Base-by-base conservation (phyloP, 2,888 invertebrate genomes). In the Tupiocoris notatus region DNA sequence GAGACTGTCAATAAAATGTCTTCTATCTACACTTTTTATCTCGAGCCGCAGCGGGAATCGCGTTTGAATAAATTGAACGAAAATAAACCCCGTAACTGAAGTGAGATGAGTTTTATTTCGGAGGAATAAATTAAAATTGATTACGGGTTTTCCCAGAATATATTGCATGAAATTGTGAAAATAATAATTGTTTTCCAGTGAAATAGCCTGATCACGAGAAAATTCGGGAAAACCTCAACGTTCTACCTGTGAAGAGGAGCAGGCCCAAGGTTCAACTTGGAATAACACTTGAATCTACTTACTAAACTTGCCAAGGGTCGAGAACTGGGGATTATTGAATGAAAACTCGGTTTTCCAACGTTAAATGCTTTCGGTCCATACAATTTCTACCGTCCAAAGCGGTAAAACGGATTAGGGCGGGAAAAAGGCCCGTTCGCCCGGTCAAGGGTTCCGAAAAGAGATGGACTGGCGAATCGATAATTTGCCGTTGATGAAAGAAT, bases 191-290 rank as follows among this genome's bases (percentile, higher is more conserved):
- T n/a, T n/a, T n/a, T n/a, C n/a, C n/a, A n/a, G n/a, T n/a, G n/a
- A n/a, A n/a, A n/a, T n/a, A n/a, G n/a, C n/a, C n/a, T n/a, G n/a
- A n/a, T n/a, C n/a, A n/a, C 54, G 9, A 12, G 7, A 54, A 7
- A 12, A 7, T 54, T 7, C 9, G 12, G 7, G 39, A 65, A 65
- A 57, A 57, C 57, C 57, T n/a, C 6, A 59, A 67, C 22, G 57
- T 67, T 58, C 67, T 39, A 58, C 57, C 67, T 67, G 56, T 2
- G 57, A 67, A 67, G 56, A 57, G 57, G n/a, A n/a, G n/a, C n/a
- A n/a, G n/a, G n/a, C n/a, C n/a, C n/a, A n/a, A n/a, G 59, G 70
- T 70, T 70, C 70, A 59, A 54, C 70, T 24, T 70, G 70, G 59
- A 70, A 70, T 70, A 59, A 70, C 70, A 58, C 59, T 58, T 59